A percentile compares a stretch with the other conserved stretches of the same genome.
Conservation (phyloP, 2,113 vertebrate genomes). For the Nesogale talazaci region DNA sequence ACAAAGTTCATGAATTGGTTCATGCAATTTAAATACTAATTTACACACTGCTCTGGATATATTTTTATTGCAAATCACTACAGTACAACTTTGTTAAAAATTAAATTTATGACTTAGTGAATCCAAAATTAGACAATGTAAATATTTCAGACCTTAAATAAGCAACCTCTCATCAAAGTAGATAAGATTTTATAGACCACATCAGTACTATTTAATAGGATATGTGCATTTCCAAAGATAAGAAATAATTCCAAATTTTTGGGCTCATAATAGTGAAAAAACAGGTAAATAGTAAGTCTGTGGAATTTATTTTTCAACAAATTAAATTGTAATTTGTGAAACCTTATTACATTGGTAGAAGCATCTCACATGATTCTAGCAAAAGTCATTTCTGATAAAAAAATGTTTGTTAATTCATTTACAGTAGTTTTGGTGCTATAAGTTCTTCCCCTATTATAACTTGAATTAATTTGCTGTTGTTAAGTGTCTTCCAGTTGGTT, state of each 20-base stretch:
- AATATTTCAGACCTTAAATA: neutral
- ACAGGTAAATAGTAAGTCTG: neutral
- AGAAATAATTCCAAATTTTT: neutral
- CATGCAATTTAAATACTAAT: neutral
- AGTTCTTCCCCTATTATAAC: neutral
- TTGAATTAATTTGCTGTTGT: neutral
- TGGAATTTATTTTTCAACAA: neutral
- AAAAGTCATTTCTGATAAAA: neutral
- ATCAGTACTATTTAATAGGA: neutral
- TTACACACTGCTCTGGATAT: neutral
- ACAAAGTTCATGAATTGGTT: neutral
- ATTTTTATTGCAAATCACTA: neutral
- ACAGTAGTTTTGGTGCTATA: neutral
- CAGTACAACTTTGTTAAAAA: neutral
- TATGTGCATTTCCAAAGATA: neutral
- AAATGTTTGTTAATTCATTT: neutral
- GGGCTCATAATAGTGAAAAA: neutral
- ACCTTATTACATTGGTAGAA: neutral
- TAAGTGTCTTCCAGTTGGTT: too few relatives aligned
- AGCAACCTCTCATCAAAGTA: neutral
- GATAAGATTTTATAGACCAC: neutral
- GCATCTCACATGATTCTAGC: neutral
- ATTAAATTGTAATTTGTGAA: neutral
- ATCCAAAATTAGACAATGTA: neutral
- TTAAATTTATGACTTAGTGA: neutral